These are phyloP conservation scores for Chondrosia reniformis DNA, from an alignment of 37 sponge, comb jelly and placozoan species.

Conservation along the genomic window DNA sequence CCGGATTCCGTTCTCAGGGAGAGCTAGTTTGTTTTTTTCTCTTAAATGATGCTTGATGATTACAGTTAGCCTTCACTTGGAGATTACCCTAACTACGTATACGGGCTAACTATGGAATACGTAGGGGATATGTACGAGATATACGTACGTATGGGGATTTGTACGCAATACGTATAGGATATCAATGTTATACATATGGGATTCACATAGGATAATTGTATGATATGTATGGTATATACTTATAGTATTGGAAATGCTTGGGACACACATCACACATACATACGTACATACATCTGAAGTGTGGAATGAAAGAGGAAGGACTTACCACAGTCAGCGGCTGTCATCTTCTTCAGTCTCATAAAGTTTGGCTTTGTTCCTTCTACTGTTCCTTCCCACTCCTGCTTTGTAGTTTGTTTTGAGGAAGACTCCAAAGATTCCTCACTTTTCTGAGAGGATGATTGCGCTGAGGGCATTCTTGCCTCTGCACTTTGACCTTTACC, in stretches of 20 bases:
- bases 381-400: slow-evolving; percentile 51
- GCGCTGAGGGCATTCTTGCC: not conserved
- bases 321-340: slow-evolving; percentile 58
- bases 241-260: no score
- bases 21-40: no score
- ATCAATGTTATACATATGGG: not conserved
- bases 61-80: no score
- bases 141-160: not conserved
- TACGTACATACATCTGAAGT: not conserved
- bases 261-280: not conserved
- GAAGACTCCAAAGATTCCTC: not conserved
- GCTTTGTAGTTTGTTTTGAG: slow-evolving; percentile 20
- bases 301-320: not conserved
- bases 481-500: not conserved
- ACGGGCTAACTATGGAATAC: no score
- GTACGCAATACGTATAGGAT: not conserved
- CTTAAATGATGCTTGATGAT: no score
- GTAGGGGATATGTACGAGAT: no score
- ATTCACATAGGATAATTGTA: not conserved
- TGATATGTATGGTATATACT: not conserved
- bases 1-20: no score
- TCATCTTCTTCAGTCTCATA: slow-evolving; percentile 51
- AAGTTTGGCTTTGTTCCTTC: slow-evolving; percentile 57
- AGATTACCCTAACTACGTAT: no score
- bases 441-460: not conserved